These are phyloP conservation scores for Metopia argyrocephala DNA, from an alignment of 2,888 invertebrate species.

Conservation along the genomic window DNA sequence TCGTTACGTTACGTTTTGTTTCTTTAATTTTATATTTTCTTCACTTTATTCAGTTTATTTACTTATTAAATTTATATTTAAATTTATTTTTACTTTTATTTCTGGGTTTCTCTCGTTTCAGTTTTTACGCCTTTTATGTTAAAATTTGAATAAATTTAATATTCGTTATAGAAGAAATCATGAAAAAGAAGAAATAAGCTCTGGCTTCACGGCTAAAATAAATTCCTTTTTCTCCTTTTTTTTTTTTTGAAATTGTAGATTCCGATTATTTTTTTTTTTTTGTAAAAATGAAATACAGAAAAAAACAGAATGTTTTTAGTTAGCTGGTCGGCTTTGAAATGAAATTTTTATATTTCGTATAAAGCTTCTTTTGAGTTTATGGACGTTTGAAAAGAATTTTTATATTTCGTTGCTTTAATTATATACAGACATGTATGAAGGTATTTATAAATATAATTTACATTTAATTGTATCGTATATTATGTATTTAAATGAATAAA, in stretches of 20 bases:
- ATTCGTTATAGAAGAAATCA: background rate
- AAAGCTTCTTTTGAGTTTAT: conserved; percentile 27
- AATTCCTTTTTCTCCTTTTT: background rate
- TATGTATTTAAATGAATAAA: conserved; percentile 14
- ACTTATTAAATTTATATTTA: background rate
- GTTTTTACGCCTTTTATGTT: conserved; percentile 16
- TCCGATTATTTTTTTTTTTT: background rate
- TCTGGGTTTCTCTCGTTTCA: background rate
- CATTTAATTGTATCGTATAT: conserved; percentile 43
- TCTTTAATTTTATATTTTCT: background rate
- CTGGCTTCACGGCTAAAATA: background rate
- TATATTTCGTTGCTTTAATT: conserved; percentile 18
- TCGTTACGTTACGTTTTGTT: background rate
- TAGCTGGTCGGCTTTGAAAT: conserved; percentile 43
- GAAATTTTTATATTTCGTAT: conserved; percentile 24
- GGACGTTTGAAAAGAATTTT: conserved; percentile 13
- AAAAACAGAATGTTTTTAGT: conserved; percentile 30
- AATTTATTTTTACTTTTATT: background rate
- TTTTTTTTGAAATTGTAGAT: background rate
- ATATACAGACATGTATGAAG: too few species aligned
- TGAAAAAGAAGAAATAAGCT: conserved; percentile 5
- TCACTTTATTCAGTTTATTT: conserved; percentile 9
- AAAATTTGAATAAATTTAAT: conserved; percentile 34
- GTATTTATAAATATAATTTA: conserved; percentile 46
- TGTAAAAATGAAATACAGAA: background rate